Percentiles rank a stretch among this genome's conserved stretches.
phyloP scores from a whole-genome alignment of 30 jellyfish, hydroid and myxozoan genomes.

The Calvadosia cruxmelitensis region DNA sequence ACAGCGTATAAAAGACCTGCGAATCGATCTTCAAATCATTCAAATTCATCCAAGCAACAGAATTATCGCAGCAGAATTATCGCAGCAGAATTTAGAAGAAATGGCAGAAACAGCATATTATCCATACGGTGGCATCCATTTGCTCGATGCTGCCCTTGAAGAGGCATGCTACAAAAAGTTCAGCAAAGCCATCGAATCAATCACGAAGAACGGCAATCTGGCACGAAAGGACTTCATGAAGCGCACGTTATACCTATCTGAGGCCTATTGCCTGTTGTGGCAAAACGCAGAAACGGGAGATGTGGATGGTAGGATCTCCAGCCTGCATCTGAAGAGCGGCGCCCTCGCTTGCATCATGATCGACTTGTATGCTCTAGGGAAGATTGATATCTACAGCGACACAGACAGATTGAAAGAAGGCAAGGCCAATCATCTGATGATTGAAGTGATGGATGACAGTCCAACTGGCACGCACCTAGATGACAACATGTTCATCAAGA shows the following conservation, averaged over 20 bases:
- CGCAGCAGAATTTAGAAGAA: too few relatives aligned
- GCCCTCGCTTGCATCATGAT: constrained; percentile 65
- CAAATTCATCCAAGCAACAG: too few relatives aligned
- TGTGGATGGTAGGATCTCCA: constrained; percentile 50
- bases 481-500: constrained; percentile 42
- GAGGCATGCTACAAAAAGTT: constrained; percentile 39
- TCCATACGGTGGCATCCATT: too few relatives aligned
- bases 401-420: constrained; percentile 22
- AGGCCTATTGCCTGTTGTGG: constrained; percentile 56
- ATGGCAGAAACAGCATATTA: too few relatives aligned
- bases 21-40: too few relatives aligned
- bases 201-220: constrained; percentile 33
- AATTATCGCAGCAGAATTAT: too few relatives aligned
- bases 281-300: constrained; percentile 55
- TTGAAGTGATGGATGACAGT: constrained; percentile 19
- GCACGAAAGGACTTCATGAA: constrained; percentile 22
- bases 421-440: constrained; percentile 22
- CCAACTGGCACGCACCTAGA: constrained; percentile 49
- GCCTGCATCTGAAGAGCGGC: constrained; percentile 54
- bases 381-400: constrained; percentile 32
- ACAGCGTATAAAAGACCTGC: too few relatives aligned
- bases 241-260: constrained; percentile 40
- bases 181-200: constrained; percentile 42
- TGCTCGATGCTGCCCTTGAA: too few relatives aligned
- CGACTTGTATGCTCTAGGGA: constrained; percentile 50